Conservation (phyloP, 2,113 vertebrate species). For the Onychostoma macrolepis region DNA sequence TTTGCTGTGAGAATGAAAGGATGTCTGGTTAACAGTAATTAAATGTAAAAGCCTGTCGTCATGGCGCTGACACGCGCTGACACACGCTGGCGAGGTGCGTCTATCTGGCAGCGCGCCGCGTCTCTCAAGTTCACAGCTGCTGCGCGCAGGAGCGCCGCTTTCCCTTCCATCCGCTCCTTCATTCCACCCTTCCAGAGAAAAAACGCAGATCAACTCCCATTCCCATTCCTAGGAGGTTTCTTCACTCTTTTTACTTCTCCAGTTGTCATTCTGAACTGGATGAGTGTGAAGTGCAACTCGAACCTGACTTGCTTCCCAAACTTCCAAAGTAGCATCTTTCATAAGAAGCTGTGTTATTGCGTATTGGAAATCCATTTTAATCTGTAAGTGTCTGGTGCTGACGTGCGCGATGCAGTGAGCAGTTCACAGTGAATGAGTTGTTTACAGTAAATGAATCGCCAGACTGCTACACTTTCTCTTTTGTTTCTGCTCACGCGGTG, state of each 20-base stretch:
- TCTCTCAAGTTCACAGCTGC: constrained; percentile 49
- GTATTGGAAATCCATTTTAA: neutral
- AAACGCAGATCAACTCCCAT: neutral
- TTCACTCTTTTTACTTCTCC: neutral
- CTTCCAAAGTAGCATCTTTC: neutral
- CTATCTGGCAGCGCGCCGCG: constrained; percentile 39
- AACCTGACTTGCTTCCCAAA: neutral
- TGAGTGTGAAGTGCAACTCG: no score
- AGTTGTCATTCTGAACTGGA: neutral
- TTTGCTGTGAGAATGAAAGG: neutral
- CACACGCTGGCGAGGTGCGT: neutral
- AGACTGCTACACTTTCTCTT: neutral
- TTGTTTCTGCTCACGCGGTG: neutral
- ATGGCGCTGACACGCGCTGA: neutral
- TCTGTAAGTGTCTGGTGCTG: no score
- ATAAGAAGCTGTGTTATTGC: neutral
- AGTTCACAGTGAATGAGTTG: neutral
- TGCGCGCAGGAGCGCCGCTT: neutral
- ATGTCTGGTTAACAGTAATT: neutral
- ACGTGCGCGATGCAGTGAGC: neutral
- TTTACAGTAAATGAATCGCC: neutral
- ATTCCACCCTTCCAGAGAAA: neutral
- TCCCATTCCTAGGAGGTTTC: neutral
- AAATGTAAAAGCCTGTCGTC: neutral
- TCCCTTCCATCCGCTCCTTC: neutral